Evolutionary conservation across 2,888 invertebrate genomes (phyloP), one percentile per base, ranked within the genome.

Genomic region (Drosophila barbarae): DNA sequence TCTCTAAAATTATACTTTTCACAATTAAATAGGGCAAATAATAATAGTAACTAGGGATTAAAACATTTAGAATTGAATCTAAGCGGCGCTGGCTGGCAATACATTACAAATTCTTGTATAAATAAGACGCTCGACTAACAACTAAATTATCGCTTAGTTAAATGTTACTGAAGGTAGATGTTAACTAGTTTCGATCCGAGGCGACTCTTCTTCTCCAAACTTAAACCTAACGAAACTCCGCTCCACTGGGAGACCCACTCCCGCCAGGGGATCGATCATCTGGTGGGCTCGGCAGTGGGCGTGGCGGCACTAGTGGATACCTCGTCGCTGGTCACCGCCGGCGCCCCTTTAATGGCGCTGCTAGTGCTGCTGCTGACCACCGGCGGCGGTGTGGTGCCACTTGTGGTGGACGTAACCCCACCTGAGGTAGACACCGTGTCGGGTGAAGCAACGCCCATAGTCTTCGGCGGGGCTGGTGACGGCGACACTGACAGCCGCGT

Each of bases 341-440:
- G 26, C 13, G 55, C 12, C 2, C 35, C 73, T 36, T 72, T 72
- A 32, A 64, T 55, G 32, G 74, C 72, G 52, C 74, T 66, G 72
- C 78, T 88, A 68, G 88, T 88, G 80, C 89, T 88, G 78, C 88
- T 88, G 72, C 88, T 88, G 60, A 88, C 89, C 70, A 87, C 86
- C n/a, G 88, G 88, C 35, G 88, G 89, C 21, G 89, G 84, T 39
- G 77, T 85, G 68, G 74, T 83, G 60, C 87, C 88, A 68, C 89
- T 87, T 23, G 88, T 88, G 36, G 88, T 88, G 41, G 88, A 88
- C 8, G 88, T 88, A 28, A 89, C 88, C 35, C 87, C 87, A 15
- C 69, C 68, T n/a, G 84, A 78, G 35, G 76, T 66, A 54, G 80
- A 77, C 39, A 72, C 72, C 15, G 76, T 72, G 66, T 86, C 75